Base-by-base conservation (phyloP, 2,888 invertebrate species). In the Lithophane semibrunnea region DNA sequence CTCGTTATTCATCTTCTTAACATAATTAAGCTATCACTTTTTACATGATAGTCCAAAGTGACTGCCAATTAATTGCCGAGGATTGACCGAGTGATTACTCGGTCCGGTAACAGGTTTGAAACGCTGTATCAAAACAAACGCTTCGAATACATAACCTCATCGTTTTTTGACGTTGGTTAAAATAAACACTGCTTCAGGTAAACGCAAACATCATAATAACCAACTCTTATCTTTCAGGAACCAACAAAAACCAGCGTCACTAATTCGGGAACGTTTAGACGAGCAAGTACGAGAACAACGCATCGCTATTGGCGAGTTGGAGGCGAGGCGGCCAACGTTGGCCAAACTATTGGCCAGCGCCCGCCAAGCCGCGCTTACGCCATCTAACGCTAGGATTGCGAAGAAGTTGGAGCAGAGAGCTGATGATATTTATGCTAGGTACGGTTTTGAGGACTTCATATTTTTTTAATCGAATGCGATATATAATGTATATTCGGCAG, bases 201-300 rank as follows among this genome's bases (percentile, higher is more conserved):
- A 16, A 49, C 16, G 21, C 8, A 42, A 21, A 21, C 21, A 21
- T 37, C 29, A 12, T 1, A 56, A 79, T 64, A 67, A 73, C n/a
- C 1, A n/a, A 3, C 12, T 13, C 2, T 16, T 7, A 9, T 56
- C 5, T 47, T 56, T 2, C 83, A 97, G 97, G 91, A 97, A 97
- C 76, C 97, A 98, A 90, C 97, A 97, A 90, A 98, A 98, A 84
- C 99, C 99, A 2, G 99, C 99, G 0, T 99, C 99, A 7, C 96
- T 99, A 2, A 98, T 99, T 86, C 98, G 98, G 91, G 99, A 99
- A 91, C 98, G 98, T 63, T 97, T 99, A 16, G 99, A 99, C 91
- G 99, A 99, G 90, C 99, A 99, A 94, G 97, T 99, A 8, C 98
- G 99, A 49, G 99, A 99, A 90, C 99, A 99, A 86, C 98, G 98